Evolutionary conservation across 2,888 invertebrate genomes (phyloP).

Genomic region (Clusia tigrina): DNA sequence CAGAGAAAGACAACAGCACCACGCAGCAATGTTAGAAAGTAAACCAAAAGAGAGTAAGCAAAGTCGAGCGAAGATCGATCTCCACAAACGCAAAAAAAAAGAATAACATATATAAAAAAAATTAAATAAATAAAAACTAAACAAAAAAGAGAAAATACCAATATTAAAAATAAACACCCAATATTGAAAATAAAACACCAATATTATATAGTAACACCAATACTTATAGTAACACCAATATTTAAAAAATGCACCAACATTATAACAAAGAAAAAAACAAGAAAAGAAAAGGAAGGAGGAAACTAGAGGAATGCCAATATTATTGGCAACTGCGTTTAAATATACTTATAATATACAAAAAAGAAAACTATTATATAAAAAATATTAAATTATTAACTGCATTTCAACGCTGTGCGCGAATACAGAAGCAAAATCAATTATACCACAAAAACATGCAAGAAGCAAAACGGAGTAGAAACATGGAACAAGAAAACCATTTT

Average conservation of each 20-base stretch:
- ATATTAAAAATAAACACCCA: constrained; percentile 28
- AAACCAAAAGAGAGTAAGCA: background rate
- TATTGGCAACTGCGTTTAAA: no score
- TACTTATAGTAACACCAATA: constrained; percentile 21
- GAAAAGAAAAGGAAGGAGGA: background rate
- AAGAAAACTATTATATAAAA: no score
- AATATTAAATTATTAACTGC: no score
- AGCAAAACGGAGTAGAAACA: background rate
- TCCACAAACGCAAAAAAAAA: constrained; percentile 36
- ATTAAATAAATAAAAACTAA: constrained; percentile 29
- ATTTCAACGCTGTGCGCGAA: no score
- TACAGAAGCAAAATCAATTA: background rate
- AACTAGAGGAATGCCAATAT: background rate
- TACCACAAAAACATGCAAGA: no score
- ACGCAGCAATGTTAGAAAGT: constrained; percentile 20
- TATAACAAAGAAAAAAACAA: constrained; percentile 4
- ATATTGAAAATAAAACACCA: constrained; percentile 41
- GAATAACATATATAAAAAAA: constrained; percentile 36
- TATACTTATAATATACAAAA: no score
- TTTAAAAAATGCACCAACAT: background rate
- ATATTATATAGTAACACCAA: constrained; percentile 29
- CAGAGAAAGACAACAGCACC: constrained; percentile 47
- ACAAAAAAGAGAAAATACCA: constrained; percentile 17
- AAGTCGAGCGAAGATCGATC: constrained; percentile 46
- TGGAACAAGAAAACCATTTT: no score